Conservation (phyloP, 2,113 vertebrate genomes). For the cat (Felis catus) region F.catus_Fca126_mat1.0 CM031428.1:2466501-2467000, state of each 20-base stretch:
- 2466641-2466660: background rate
- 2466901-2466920: background rate
- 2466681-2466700: too few relatives aligned
- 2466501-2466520: background rate
- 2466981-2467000: background rate
- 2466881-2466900: background rate
- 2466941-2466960: background rate
- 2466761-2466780: background rate
- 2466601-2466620: background rate
- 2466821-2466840: background rate
- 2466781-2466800: background rate
- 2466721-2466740: background rate
- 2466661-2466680: background rate
- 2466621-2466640: background rate
- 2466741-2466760: background rate
- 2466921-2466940: background rate
- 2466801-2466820: background rate
- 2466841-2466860: background rate
- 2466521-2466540: background rate
- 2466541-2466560: background rate
- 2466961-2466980: background rate
- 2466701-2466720: background rate
- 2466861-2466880: background rate
- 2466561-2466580: background rate
- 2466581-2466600: too few relatives aligned